Base-by-base conservation (phyloP, 2,113 vertebrate genomes). In the Australoheros scitulus region DNA sequence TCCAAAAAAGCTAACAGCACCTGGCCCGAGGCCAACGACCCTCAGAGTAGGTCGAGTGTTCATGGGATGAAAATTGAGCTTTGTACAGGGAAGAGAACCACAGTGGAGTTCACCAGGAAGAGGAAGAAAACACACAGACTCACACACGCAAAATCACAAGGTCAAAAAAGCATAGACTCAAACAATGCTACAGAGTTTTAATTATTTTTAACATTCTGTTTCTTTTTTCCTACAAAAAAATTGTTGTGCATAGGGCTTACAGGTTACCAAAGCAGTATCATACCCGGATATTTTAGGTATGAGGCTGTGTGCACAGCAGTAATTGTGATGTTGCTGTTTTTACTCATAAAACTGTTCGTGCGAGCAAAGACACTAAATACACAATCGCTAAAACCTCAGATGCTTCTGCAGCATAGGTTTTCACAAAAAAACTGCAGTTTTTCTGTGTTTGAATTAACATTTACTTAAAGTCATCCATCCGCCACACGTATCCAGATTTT, bases 401-500 rank as follows among this genome's bases (percentile, higher is more conserved):
- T 2, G 22, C 32, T 75, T 36, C 55, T 65, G 11, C 43, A 65
- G 3, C 79, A 6, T 7, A 36, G 32, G 6, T 61, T 81, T 79
- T 47, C 58, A 88, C 80, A 82, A 50, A 85, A 81, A 43, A 36
- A 36, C 63, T 65, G 58, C 22, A 61, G 26, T 36, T 84, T 85
- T 82, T 68, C 76, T 60, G 61, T 50, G 61, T 83, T 55, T 61
- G 7, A 70, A 56, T 80, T 80, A 85, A 87, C 90, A 88, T 92
- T 88, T 77, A 75, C 85, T 83, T 29, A 80, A 84, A 87, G 65
- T 65, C 79, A 82, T 83, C 79, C 56, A 32, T 86, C 41, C 3
- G 36, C 82, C 87, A 87, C 87, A 86, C 68, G 55, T 80, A 86
- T 87, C 77, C 76, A 83, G 79, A 87, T 90, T 88, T 82, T 87